Conservation (phyloP, 2,797 vertebrate species). For the Sylvilagus floridanus region DNA sequence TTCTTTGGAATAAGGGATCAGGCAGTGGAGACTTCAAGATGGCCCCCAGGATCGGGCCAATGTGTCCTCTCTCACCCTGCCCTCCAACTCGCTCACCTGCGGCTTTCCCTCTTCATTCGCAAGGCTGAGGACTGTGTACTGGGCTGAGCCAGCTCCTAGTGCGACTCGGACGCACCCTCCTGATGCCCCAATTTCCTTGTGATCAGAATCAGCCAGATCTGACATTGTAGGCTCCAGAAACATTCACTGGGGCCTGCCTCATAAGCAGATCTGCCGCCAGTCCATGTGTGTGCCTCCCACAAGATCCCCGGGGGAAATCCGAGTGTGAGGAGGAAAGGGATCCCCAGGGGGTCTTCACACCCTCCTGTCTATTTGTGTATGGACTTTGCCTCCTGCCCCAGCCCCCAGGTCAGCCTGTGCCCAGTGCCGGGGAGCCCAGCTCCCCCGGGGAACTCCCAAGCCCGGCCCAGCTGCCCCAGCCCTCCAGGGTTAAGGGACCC, state of each 20-base stretch:
- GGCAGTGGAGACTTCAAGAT: not conserved
- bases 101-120: not conserved
- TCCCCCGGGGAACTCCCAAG: not conserved
- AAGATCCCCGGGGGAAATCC: slow-evolving; percentile 50
- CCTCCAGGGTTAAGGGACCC: not conserved
- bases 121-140: not conserved
- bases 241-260: not conserved
- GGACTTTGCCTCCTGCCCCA: not conserved
- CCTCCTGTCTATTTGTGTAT: not conserved
- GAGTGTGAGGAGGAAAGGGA: slow-evolving; percentile 43
- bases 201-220: not conserved
- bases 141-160: not conserved
- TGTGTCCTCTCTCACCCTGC: not conserved
- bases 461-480: slow-evolving; percentile 25
- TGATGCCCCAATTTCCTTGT: slow-evolving; percentile 6
- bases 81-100: not conserved
- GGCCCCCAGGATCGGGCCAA: not conserved
- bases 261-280: not conserved
- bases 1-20: not conserved
- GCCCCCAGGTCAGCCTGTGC: not conserved
- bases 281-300: not conserved
- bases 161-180: not conserved
- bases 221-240: not conserved
- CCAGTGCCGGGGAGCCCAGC: slow-evolving; percentile 17
- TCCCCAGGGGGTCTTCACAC: slow-evolving; percentile 60